These are phyloP conservation scores for Aradus depressus DNA, from an alignment of 2,888 invertebrate species.

Conservation along the genomic window DNA sequence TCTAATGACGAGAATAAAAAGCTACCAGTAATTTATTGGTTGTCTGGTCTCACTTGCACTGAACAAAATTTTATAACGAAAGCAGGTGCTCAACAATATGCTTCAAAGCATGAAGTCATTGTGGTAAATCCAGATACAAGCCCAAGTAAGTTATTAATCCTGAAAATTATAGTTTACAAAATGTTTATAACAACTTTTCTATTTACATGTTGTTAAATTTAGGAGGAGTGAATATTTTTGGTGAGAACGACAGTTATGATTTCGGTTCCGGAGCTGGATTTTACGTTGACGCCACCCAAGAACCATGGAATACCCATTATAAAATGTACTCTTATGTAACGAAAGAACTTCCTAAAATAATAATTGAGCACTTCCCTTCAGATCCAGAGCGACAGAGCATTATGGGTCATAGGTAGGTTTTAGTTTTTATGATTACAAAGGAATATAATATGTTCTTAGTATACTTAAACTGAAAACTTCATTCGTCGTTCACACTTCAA, in stretches of 20 bases:
- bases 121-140: conserved; percentile 94
- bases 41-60: conserved; percentile 86
- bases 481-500: too few species aligned
- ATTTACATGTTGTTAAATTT: neutral
- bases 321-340: conserved; percentile 94
- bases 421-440: too few species aligned
- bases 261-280: conserved; percentile 94
- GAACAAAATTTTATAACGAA: conserved; percentile 94
- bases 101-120: conserved; percentile 71
- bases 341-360: conserved; percentile 63
- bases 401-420: conserved; percentile 61
- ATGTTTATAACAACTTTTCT: neutral
- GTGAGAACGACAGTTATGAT: conserved; percentile 86
- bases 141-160: conserved; percentile 45
- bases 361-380: conserved; percentile 63
- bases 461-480: too few species aligned
- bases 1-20: conserved; percentile 49
- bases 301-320: conserved; percentile 89
- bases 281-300: conserved; percentile 81
- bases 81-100: conserved; percentile 86
- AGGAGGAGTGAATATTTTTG: conserved; percentile 74
- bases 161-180: neutral
- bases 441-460: too few species aligned
- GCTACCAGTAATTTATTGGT: conserved; percentile 77
- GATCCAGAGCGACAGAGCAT: conserved; percentile 53